phyloP scores from a whole-genome alignment of 2,797 vertebrate species.

The Manis crassicaudata region DNA sequence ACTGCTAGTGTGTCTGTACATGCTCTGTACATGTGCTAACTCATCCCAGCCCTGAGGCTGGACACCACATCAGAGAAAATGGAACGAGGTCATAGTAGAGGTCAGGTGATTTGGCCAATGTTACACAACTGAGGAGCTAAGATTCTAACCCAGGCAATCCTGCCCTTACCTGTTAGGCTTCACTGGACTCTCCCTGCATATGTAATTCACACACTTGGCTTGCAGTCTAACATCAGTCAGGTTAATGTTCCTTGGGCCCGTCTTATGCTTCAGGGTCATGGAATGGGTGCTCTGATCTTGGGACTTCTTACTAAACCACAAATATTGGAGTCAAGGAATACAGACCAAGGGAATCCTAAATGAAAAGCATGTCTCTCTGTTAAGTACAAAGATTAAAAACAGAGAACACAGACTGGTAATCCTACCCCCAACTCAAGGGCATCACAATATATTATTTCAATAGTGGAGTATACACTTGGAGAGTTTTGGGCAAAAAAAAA shows the following conservation, averaged over 20 bases:
- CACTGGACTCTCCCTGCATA: too few relatives aligned
- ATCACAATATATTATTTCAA: not conserved
- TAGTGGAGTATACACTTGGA: not conserved
- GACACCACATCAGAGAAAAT: not conserved
- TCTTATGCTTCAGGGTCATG: not conserved
- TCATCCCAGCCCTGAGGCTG: not conserved
- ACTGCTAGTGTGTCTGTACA: too few relatives aligned
- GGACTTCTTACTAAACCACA: not conserved
- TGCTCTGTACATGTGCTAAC: too few relatives aligned
- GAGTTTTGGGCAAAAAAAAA: conserved; percentile 8
- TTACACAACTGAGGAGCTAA: not conserved
- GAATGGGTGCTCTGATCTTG: not conserved
- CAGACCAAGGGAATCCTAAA: not conserved
- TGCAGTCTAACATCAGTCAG: not conserved
- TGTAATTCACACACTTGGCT: not conserved
- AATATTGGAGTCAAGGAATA: not conserved
- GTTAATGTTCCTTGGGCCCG: not conserved
- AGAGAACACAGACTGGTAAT: not conserved
- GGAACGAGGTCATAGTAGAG: not conserved
- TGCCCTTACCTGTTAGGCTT: not conserved
- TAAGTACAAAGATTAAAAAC: not conserved
- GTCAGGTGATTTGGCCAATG: too few relatives aligned
- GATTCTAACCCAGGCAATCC: not conserved
- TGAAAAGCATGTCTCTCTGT: not conserved
- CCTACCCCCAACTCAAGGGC: not conserved